phyloP scores from a whole-genome alignment of 2,113 vertebrate genomes.

The Neogobius melanostomus region DNA sequence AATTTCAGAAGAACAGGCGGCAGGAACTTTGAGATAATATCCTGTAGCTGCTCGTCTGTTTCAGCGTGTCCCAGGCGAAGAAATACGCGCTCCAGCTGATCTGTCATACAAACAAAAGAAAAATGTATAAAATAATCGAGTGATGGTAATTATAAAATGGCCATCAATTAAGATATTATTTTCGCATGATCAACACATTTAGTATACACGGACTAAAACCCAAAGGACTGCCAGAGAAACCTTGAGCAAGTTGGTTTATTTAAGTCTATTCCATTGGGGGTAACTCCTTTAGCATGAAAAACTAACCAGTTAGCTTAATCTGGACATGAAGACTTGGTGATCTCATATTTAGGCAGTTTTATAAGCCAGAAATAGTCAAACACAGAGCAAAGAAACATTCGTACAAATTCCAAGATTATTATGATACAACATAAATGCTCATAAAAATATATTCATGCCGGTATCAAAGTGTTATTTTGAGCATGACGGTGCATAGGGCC shows the following conservation, averaged over 20 bases:
- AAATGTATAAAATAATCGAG: background rate
- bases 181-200: background rate
- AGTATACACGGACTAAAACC: background rate
- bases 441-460: slow-evolving; percentile 5
- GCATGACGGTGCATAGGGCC: slow-evolving; percentile 82
- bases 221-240: background rate
- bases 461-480: slow-evolving; percentile 64
- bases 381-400: background rate
- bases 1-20: slow-evolving; percentile 97
- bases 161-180: background rate
- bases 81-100: slow-evolving; percentile 98
- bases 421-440: background rate
- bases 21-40: slow-evolving; percentile 97
- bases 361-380: slow-evolving; percentile 21
- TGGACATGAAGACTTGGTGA: slow-evolving; percentile 22
- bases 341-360: background rate
- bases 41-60: slow-evolving; percentile 96
- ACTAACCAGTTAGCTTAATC: slow-evolving; percentile 47
- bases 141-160: background rate
- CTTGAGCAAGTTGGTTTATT: background rate
- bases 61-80: slow-evolving; percentile 97
- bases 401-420: background rate
- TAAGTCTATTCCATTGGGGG: background rate
- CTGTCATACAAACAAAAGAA: slow-evolving; percentile 64
- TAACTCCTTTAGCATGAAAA: slow-evolving; percentile 2